Evolutionary conservation across 2,113 vertebrate genomes (phyloP), one percentile per base, ranked within the genome.

Genomic region (Trinectes maculatus): DNA sequence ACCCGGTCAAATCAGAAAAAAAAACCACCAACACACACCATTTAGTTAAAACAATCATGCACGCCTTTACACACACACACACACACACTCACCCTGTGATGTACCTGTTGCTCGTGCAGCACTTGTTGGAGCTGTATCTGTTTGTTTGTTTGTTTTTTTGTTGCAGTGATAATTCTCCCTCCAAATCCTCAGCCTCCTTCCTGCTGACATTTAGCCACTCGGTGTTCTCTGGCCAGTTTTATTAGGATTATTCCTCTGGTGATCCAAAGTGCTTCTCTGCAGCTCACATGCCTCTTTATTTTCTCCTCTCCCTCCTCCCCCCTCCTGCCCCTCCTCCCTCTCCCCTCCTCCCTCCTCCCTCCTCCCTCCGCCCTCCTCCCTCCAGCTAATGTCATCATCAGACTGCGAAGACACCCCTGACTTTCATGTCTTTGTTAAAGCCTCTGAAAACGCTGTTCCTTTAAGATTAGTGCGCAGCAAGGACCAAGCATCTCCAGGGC

Each of bases 81-180:
- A 12, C 37, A 3, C 18, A 31, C 37, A 11, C 26, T 12, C 39
- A 18, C 6, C 3, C n/a, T 25, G 24, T 15, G 22, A 8, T 56
- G 42, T 6, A 85, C 86, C 80, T 83, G 84, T 79, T 83, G 80
- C 73, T 49, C 3, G 2, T 11, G 31, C 42, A 67, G 62, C 65
- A 66, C 77, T 65, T 74, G 61, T 72, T 71, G 52, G 54, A 70
- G 65, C 65, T 25, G 40, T 22, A 2, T 52, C 65, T 42, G 3
- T 31, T 22, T n/a, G n/a, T 13, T 22, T n/a, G n/a, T n/a, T n/a
- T n/a, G n/a, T n/a, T n/a, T n/a, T n/a, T 34, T 40, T 42, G 54
- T 56, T 11, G 51, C 61, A 34, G 48, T 44, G 19, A 51, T 53
- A 42, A 60, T 67, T 59, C 40, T 46, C 16, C 34, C 10, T 62